phyloP scores from a whole-genome alignment of 37 sponge, comb jelly and placozoan genomes.

The Bolinopsis microptera region DNA sequence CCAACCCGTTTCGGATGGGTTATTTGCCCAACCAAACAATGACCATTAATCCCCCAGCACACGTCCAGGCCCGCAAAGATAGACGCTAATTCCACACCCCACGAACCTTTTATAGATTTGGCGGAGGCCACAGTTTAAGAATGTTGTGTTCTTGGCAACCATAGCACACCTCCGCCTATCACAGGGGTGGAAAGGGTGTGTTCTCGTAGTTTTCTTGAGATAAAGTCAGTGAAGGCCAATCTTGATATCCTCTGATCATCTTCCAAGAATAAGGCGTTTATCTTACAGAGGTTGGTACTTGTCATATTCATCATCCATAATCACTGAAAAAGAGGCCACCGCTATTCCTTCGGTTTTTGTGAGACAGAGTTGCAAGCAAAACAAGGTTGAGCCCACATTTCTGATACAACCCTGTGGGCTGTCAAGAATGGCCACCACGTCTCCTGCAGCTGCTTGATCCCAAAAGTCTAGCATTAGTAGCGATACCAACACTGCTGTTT shows the following conservation, averaged over 20 bases:
- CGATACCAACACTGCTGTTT: background rate
- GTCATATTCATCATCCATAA: conserved; percentile 6
- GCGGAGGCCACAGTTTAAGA: background rate
- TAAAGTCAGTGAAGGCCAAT: background rate
- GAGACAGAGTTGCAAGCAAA: background rate
- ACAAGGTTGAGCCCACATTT: conserved; percentile 8
- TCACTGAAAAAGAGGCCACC: background rate
- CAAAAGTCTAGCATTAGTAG: background rate
- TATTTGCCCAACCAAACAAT: background rate
- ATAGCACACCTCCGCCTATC: conserved; percentile 8
- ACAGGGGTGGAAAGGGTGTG: background rate
- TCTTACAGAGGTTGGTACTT: background rate
- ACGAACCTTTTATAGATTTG: background rate
- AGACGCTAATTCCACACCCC: conserved; percentile 41
- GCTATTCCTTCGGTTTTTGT: background rate
- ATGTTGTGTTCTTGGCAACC: background rate
- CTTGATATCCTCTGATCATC: background rate
- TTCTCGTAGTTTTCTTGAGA: background rate
- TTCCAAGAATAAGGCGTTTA: background rate
- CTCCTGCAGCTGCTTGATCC: background rate
- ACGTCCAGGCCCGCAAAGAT: conserved; percentile 13
- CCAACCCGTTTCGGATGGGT: background rate
- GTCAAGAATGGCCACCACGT: background rate
- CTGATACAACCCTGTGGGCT: background rate
- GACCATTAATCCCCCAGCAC: background rate